Evolutionary conservation across 2,888 invertebrate genomes (phyloP), one percentile per base, ranked within the genome.

Genomic region (Anticlea derivata): DNA sequence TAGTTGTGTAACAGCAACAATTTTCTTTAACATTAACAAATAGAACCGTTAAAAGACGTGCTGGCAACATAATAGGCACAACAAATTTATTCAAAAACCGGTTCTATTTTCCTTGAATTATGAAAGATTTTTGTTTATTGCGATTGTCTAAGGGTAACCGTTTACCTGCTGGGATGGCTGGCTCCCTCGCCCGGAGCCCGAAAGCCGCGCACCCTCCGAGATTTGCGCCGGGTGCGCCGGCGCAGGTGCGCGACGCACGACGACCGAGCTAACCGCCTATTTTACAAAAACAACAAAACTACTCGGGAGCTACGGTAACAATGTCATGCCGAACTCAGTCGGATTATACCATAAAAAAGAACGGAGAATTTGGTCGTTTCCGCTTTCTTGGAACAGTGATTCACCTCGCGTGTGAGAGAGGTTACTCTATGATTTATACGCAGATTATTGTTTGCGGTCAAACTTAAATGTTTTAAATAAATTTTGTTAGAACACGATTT

Each of bases 381-480:
- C 88, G 88, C 81, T 86, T 86, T 86, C 87, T 83, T 76, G 80
- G 85, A 85, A 86, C 78, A 62, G 80, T 87, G 88, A 88, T 80
- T 88, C 87, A 88, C 78, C 71, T 83, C 79, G 81, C 84, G 82
- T 83, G 81, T 75, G 76, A 78, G 78, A 40, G 49, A 31, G 35
- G 49, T 37, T 47, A 47, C 68, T 70, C 78, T 81, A 86, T 83
- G 85, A 87, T 84, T 86, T 86, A 83, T 78, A 70, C 70, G 65
- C 58, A 70, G 77, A 77, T 81, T 77, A 77, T 76, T 76, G 80
- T 81, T 75, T 78, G 80, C 75, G 81, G 81, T 79, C 78, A 69
- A 70, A 73, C 69, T 64, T 67, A 69, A 75, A 78, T 78, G 69
- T 74, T 68, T 73, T 73, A 75, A 73, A 74, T 75, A 75, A 75